Percentiles rank a stretch among this genome's conserved stretches.
Evolutionary conservation across 2,888 invertebrate species (phyloP).

Genomic region (Noctua janthe): DNA sequence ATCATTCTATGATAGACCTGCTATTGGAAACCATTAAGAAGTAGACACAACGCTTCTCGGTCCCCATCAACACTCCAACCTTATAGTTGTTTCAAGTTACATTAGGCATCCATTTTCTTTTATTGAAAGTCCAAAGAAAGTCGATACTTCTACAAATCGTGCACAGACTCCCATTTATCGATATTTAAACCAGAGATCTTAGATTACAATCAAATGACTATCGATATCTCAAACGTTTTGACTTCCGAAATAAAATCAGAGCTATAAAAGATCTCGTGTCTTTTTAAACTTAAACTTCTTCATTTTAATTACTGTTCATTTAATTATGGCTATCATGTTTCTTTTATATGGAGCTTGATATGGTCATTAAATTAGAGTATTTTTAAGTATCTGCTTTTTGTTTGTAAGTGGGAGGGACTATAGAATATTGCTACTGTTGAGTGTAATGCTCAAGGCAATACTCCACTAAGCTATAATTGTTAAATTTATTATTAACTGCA

Average conservation of each 20-base stretch:
- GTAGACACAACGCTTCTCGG: conserved; percentile 9
- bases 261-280: conserved; percentile 49
- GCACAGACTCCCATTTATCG: conserved; percentile 32
- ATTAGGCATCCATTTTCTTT: conserved; percentile 42
- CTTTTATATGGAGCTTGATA: conserved; percentile 29
- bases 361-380: conserved; percentile 28
- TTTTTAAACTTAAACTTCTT: conserved; percentile 35
- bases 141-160: conserved; percentile 53
- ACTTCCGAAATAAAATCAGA: conserved; percentile 61
- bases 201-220: conserved; percentile 53
- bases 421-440: conserved; percentile 1
- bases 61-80: conserved; percentile 36
- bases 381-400: conserved; percentile 7
- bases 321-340: conserved; percentile 46
- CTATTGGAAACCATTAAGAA: background rate
- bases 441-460: background rate
- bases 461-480: background rate
- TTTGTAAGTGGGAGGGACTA: background rate
- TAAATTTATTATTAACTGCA: background rate
- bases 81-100: conserved; percentile 53
- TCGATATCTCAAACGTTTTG: conserved; percentile 53
- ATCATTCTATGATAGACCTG: background rate
- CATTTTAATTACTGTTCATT: conserved; percentile 45
- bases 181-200: conserved; percentile 48
- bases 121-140: conserved; percentile 30